Base-by-base conservation (phyloP, 2,888 invertebrate genomes). In the Gari tellinella region DNA sequence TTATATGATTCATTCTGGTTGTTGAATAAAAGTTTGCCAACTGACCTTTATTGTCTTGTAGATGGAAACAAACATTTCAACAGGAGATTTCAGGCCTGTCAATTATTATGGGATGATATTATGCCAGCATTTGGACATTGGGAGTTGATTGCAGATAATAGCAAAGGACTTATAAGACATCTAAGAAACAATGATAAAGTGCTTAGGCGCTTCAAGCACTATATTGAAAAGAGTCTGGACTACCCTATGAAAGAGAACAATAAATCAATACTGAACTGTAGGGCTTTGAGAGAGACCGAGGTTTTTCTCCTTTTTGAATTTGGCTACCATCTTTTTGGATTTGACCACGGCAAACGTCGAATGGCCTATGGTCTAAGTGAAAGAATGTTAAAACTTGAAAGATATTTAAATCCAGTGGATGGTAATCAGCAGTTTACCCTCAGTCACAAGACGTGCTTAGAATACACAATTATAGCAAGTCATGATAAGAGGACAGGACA, bases 51-150 rank as follows among this genome's bases (percentile, higher is more conserved):
- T 19, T 72, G 48, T 21, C 12, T 69, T 1, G 41, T 1, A 17
- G 40, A 41, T 17, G 26, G 25, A 1, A 19, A 56, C 14, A 43
- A 15, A 12, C 53, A 64, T 41, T 26, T 66, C 21, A 41, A 37
- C 15, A 38, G 37, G 8, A 64, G 61, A 49, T 74, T 56, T 31
- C n/a, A 64, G 19, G 61, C 74, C 2, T 74, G 74, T 48, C 23
- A 62, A 26, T 40, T 40, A 12, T 61, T 80, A n/a, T 61, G 67
- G 58, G 56, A 76, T 49, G 73, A 76, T 53, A 41, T 81, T 17
- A 70, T 75, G 67, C 81, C 77, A 31, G 48, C 45, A 19, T 23
- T 56, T 19, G 63, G 66, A 14, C 75, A 78, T 21, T 49, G 64
- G 14, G 19, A 52, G 2, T 45, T 63, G 2, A 53, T 81, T 1